Percentiles rank a stretch among this genome's conserved stretches.
Evolutionary conservation across 2,888 invertebrate genomes (phyloP).

Genomic region (Pristionchus japonicus): DNA sequence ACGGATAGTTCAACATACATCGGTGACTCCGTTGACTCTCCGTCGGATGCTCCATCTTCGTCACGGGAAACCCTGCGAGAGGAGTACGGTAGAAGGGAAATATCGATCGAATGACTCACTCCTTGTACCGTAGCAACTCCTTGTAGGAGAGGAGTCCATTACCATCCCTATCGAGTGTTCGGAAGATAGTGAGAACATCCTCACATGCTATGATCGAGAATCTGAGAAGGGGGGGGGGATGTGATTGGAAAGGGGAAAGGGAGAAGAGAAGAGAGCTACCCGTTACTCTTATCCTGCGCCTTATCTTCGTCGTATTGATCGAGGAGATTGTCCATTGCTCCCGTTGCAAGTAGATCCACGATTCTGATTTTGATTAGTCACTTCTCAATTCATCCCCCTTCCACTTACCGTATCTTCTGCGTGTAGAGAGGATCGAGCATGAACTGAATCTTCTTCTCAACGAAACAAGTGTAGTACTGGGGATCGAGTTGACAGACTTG

Average conservation of each 20-base stretch:
- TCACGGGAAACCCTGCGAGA: too few species aligned
- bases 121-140: background rate
- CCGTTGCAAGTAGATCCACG: background rate
- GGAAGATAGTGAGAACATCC: background rate
- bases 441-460: slow-evolving; percentile 37
- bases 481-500: background rate
- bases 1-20: too few species aligned
- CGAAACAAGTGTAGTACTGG: background rate
- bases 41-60: too few species aligned
- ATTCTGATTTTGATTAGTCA: background rate
- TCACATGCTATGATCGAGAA: background rate
- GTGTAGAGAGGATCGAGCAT: slow-evolving; percentile 38
- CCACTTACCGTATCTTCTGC: slow-evolving; percentile 32
- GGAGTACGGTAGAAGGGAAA: too few species aligned
- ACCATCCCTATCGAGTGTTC: background rate
- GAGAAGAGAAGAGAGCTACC: background rate
- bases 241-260: background rate
- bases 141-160: slow-evolving; percentile 3
- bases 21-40: too few species aligned
- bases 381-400: background rate
- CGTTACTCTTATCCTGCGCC: background rate
- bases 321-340: slow-evolving; percentile 9
- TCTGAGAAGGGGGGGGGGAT: background rate
- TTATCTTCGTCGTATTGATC: background rate
- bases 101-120: background rate